Evolutionary conservation across 2,797 vertebrate genomes (phyloP), one percentile per base, ranked within the genome.

Genomic region (Lacerta viridis): DNA sequence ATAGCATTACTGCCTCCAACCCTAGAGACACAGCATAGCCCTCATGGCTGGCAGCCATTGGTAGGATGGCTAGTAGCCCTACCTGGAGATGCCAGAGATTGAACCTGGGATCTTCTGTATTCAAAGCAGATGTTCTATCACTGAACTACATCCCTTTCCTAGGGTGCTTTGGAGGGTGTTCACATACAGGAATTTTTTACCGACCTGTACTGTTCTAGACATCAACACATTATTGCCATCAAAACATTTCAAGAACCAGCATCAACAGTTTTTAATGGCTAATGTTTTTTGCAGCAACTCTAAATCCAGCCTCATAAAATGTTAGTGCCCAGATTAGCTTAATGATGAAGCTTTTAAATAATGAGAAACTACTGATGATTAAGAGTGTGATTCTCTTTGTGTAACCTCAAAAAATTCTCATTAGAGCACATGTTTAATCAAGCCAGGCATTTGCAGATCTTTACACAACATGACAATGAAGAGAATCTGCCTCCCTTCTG

Each of bases 331-430:
- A 5, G 43, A 69, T 69, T 79, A 55, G 17, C 29, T 83, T 66
- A 83, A 46, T 39, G n/a, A 79, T 39, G 20, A 79, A 86, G 64
- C 10, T 50, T 25, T 55, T 55, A 71, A 80, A 59, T 27, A 87
- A 81, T 59, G n/a, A 50, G 4, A 81, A 80, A 75, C 39, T 25
- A 41, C 20, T 18, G 23, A 74, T n/a, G 15, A 64, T 25, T 74
- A 43, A 59, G n/a, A 69, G 23, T 61, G 10, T 43, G 15, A 71
- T 59, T 50, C 15, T 36, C 64, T 17, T 27, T 74, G 33, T 7
- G 0, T 13, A 43, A 80, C 36, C 78, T 33, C 9, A 27, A 61
- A 2, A 39, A 41, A 61, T 5, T 11, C 13, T 80, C n/a, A 74
- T 46, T 83, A 27, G 8, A 33, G 23, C 68, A 87, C 81, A 46